Evolutionary conservation across 2,888 invertebrate genomes (phyloP), one percentile per base, ranked within the genome.

Genomic region (Cynaeus angustus): DNA sequence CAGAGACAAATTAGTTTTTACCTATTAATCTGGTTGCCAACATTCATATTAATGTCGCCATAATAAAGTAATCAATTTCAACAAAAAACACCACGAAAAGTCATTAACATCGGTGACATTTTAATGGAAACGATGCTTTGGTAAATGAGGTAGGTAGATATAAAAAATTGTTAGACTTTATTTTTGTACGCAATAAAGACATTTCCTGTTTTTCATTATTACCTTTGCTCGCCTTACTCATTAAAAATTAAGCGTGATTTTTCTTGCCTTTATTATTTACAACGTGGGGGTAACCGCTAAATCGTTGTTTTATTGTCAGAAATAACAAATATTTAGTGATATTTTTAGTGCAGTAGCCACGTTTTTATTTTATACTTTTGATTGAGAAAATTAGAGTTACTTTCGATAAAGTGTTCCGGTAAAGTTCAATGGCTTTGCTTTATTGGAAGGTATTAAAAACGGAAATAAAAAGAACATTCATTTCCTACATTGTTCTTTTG

Each of bases 11-110:
- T 58, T 58, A 30, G 58, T 12, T 45, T 45, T 43, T 28, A 30
- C 43, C 41, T 45, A 45, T 30, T 58, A 58, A 45, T 58, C 43
- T 58, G 58, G 12, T 28, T 43, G 21, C 43, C 43, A 45, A 26
- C 38, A 21, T 41, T 58, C 21, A n/a, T 13, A 45, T 12, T 16
- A 37, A 13, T 10, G 30, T 37, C 30, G 33, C 21, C 12, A 58
- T 58, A 58, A 58, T 45, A 58, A 58, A 58, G 58, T 30, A 28
- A 58, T 58, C 45, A 58, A 58, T 58, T 58, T 58, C 37, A 28
- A 37, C 38, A 56, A 56, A 30, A 12, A 58, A 5, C 58, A 4
- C 21, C 21, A 21, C 21, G 21, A 21, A 21, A 21, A 21, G 21
- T 21, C 21, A 21, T 21, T 14, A 45, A 30, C 53, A n/a, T 8